A percentile compares a stretch with the other conserved stretches of the same genome.
Evolutionary conservation across 53 echinoderm and acorn worm species (phyloP).

Genomic region (Antedon mediterranea): DNA sequence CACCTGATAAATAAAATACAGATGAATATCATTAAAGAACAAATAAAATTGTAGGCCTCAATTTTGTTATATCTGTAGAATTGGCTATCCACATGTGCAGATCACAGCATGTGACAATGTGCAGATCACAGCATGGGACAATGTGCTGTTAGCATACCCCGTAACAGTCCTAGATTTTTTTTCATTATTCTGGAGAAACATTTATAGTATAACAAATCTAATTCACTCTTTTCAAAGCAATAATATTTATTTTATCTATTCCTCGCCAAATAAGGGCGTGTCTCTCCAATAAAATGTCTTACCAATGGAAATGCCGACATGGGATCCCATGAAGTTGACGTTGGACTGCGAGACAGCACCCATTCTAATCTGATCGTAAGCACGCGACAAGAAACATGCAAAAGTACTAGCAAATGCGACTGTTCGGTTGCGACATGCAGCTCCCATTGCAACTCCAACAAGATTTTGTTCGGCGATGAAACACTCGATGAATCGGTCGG

Average conservation of each 20-base stretch:
- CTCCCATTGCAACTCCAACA: slow-evolving; percentile 75
- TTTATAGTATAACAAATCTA: too few species aligned
- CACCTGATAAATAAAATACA: slow-evolving; percentile 39
- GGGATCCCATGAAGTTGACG: slow-evolving; percentile 88
- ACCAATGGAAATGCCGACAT: slow-evolving; percentile 88
- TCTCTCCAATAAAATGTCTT: slow-evolving; percentile 7
- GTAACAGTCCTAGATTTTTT: too few species aligned
- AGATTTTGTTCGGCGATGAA: slow-evolving; percentile 98
- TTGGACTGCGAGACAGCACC: slow-evolving; percentile 95
- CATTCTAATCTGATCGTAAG: slow-evolving; percentile 93
- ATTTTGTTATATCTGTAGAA: too few species aligned
- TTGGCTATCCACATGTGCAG: too few species aligned
- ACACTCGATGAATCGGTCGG: slow-evolving; percentile 84
- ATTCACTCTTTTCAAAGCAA: too few species aligned
- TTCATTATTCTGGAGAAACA: too few species aligned
- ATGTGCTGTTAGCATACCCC: too few species aligned
- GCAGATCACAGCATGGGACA: too few species aligned
- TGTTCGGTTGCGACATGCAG: slow-evolving; percentile 63
- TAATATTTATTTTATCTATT: background rate
- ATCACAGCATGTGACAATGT: too few species aligned
- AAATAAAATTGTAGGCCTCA: too few species aligned
- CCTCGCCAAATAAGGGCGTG: background rate
- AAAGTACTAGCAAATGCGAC: slow-evolving; percentile 81
- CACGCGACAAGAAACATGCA: slow-evolving; percentile 77
- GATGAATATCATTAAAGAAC: too few species aligned